phyloP scores from a whole-genome alignment of 1,140 invertebrate genomes.

The Aphaenogaster floridana region DNA sequence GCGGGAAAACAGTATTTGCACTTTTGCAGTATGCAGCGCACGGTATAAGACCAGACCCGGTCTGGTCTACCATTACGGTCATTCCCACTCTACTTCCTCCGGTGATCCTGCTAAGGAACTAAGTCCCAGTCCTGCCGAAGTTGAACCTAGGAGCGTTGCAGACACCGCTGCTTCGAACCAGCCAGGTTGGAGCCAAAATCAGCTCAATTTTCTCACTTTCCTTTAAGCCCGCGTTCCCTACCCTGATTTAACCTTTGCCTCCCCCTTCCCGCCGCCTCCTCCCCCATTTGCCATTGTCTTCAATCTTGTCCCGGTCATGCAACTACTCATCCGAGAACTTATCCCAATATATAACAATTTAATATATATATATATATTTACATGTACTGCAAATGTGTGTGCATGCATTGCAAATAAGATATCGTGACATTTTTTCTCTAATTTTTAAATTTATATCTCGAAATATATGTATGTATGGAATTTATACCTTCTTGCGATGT shows the following conservation, averaged over 20 bases:
- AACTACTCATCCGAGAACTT: conserved; percentile 57
- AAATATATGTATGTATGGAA: conserved; percentile 46
- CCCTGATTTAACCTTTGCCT: not conserved
- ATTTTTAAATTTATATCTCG: conserved; percentile 37
- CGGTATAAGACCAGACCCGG: conserved; percentile 99
- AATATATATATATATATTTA: conserved; percentile 64
- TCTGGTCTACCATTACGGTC: conserved; percentile 98
- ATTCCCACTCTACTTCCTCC: conserved; percentile 93
- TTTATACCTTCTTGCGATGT: conserved; percentile 46
- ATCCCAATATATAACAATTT: conserved; percentile 43
- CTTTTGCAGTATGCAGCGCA: conserved; percentile 96
- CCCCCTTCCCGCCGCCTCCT: not conserved
- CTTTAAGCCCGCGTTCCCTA: conserved; percentile 69
- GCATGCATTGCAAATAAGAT: conserved; percentile 80
- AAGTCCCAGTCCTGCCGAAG: conserved; percentile 87
- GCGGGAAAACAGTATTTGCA: conserved; percentile 87
- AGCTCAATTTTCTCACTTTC: conserved; percentile 85
- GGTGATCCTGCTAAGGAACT: conserved; percentile 88
- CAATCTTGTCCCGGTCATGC: conserved; percentile 62
- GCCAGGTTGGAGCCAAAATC: conserved; percentile 87
- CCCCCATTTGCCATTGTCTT: conserved; percentile 41
- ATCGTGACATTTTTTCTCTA: conserved; percentile 48
- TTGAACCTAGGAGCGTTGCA: conserved; percentile 87
- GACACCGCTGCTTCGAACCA: conserved; percentile 87
- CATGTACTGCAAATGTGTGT: conserved; percentile 75